A percentile compares a stretch with the other conserved stretches of the same genome.
These are phyloP conservation scores for Mobula hypostoma DNA, from an alignment of 2,113 vertebrate species.

Conservation along the genomic window DNA sequence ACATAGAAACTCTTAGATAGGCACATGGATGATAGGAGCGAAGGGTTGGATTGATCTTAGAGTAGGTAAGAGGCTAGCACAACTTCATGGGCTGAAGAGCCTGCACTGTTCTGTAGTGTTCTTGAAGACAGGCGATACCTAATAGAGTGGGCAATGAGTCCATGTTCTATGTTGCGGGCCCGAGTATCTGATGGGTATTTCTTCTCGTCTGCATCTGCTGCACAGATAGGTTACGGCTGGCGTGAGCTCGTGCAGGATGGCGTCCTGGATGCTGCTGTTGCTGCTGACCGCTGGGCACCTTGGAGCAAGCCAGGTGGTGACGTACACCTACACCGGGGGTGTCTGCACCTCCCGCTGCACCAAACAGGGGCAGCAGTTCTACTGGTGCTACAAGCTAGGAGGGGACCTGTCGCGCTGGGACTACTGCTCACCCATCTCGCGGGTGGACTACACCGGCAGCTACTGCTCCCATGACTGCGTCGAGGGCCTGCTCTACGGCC, in stretches of 20 bases:
- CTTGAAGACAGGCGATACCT: no score
- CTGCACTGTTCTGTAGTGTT: no score
- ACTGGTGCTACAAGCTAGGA: constrained; percentile 20
- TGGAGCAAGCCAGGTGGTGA: neutral
- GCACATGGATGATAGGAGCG: no score
- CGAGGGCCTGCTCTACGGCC: neutral
- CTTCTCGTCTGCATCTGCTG: no score
- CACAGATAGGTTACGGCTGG: neutral
- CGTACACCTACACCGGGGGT: neutral
- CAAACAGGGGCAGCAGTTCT: neutral
- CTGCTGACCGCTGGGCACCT: neutral
- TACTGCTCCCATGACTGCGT: neutral
- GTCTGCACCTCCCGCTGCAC: neutral
- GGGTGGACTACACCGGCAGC: constrained; percentile 22
- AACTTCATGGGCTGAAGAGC: no score
- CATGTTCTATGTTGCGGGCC: no score
- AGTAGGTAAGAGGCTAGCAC: no score
- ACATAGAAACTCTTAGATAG: no score
- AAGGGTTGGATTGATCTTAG: no score
- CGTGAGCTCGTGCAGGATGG: neutral
- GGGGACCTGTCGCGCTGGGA: constrained; percentile 5
- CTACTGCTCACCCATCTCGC: constrained; percentile 13
- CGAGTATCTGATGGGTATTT: no score
- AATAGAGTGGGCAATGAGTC: no score
- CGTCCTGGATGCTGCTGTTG: neutral